Evolutionary conservation across 1,140 invertebrate genomes (phyloP), one percentile per base, ranked within the genome.

Genomic region (Aphidius ervi): DNA sequence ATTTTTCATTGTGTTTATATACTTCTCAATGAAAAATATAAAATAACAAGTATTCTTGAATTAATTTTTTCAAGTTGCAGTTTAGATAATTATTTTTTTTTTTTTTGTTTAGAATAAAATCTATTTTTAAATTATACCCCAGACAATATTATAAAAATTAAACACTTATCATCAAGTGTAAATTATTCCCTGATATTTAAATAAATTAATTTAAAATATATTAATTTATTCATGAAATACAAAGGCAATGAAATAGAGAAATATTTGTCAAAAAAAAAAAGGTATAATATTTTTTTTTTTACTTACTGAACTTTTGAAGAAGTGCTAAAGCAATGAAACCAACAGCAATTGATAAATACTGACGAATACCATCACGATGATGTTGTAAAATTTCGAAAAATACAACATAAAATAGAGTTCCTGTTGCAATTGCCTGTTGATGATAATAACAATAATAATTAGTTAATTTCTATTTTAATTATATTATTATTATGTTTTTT

Each of bases 371-470:
- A 57, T 65, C 74, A n/a, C 78, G 73, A 47, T 84, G 77, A 43
- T 81, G 79, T 62, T 85, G 82, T 9, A 88, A 70, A 23, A 88
- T 83, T 72, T 88, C 87, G 68, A 88, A 88, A 68, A 88, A 88
- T 4, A 87, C 84, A 0, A 88, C 86, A 70, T 87, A 88, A 1
- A 88, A 68, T 8, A 88, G 71, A 0, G 87, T 88, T 4, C 87
- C 87, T 10, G 84, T 83, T 0, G 86, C 85, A 9, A 88, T 63
- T 41, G 84, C 85, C 81, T 88, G 79, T 40, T 83, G 72, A 43
- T 31, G 31, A 40, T 23, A 60, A 50, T 48, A 52, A n/a, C 39
- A 56, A 16, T 5, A 41, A 41, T 49, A 41, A 16, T 20, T 45
- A 52, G 7, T 43, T 43, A 8, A 52, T 20, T 7, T 52, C 16